A percentile compares a stretch with the other conserved stretches of the same genome.
phyloP scores from a whole-genome alignment of 1,140 invertebrate species.

The Sesamia nonagrioides region DNA sequence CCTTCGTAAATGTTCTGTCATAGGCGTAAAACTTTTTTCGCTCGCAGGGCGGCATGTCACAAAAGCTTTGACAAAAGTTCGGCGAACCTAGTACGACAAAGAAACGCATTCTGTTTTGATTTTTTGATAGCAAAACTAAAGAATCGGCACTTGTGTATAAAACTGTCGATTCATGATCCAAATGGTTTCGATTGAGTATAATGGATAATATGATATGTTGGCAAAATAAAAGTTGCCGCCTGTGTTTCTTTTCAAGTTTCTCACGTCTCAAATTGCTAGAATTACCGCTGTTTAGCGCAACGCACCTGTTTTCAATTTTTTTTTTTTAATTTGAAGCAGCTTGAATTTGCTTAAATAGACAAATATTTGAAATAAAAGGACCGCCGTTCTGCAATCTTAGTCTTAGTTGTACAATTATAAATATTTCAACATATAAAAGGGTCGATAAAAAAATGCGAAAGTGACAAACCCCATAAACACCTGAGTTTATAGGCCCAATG shows the following conservation, averaged over 20 bases:
- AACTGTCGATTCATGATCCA: conserved; percentile 67
- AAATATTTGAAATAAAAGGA: background rate
- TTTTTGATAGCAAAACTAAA: conserved; percentile 78
- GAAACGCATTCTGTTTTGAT: conserved; percentile 79
- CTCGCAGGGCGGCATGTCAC: conserved; percentile 64
- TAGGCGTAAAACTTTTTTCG: conserved; percentile 71
- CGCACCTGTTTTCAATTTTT: conserved; percentile 22
- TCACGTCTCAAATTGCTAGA: conserved; percentile 34
- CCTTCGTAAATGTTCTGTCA: conserved; percentile 76
- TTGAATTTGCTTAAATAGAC: conserved; percentile 1
- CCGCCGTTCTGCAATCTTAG: background rate
- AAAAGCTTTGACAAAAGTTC: conserved; percentile 77
- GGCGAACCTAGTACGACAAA: conserved; percentile 72
- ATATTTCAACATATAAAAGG: conserved; percentile 49
- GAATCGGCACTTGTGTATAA: conserved; percentile 70
- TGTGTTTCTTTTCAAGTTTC: conserved; percentile 34
- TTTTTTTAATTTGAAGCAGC: background rate
- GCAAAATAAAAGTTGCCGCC: conserved; percentile 54
- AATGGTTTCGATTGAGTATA: conserved; percentile 59
- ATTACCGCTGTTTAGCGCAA: conserved; percentile 21
- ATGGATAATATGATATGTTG: conserved; percentile 60
- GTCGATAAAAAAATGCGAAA: conserved; percentile 60
- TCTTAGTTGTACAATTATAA: conserved; percentile 42
- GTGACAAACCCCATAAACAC: conserved; percentile 73
- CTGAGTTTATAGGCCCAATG: conserved; percentile 77